Evolutionary conservation across 2,797 vertebrate genomes (phyloP), one percentile per base, ranked within the genome.

Genomic region (Somateria mollissima): DNA sequence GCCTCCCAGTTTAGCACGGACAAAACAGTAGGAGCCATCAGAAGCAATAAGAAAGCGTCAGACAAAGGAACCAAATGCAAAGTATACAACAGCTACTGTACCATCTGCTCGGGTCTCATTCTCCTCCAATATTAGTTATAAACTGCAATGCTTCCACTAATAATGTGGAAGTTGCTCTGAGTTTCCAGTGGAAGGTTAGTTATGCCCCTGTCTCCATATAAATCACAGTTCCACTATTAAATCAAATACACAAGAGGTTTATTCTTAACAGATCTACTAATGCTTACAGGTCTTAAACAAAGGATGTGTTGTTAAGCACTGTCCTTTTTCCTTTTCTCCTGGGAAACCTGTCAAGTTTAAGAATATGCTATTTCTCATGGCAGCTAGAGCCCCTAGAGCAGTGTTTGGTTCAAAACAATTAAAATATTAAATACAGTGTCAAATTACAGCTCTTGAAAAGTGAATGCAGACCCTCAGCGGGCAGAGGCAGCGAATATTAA

Each of bases 401-500:
- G 41, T 5, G 10, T 73, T 95, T 85, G 14, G 78, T 79, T 92
- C 4, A 4, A 95, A 95, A 94, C 65, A 87, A 90, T 45, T 53
- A 51, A 89, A 92, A 58, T 71, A 90, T 85, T 77, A 90, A 87
- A 92, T 61, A 79, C 21, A 8, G 83, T 57, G 62, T 75, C 74
- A 95, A 95, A 88, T 78, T 87, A 74, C 56, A 81, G n/a, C 57
- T 83, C 61, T 87, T 76, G 43, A 74, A 65, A 62, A 90, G 37
- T 66, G 21, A 94, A 87, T 28, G 39, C 41, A 93, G 94, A 91
- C 87, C 76, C 77, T 87, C 53, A 6, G 47, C 3, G 5, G 43
- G 83, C 89, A 92, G 79, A 84, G 28, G 87, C 22, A 70, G 45
- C 34, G 66, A 87, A 70, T 94, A 90, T 93, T 84, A 90, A 73